These are phyloP conservation scores for Choristoneura rosaceana DNA, from an alignment of 2,888 invertebrate genomes.

Conservation along the genomic window DNA sequence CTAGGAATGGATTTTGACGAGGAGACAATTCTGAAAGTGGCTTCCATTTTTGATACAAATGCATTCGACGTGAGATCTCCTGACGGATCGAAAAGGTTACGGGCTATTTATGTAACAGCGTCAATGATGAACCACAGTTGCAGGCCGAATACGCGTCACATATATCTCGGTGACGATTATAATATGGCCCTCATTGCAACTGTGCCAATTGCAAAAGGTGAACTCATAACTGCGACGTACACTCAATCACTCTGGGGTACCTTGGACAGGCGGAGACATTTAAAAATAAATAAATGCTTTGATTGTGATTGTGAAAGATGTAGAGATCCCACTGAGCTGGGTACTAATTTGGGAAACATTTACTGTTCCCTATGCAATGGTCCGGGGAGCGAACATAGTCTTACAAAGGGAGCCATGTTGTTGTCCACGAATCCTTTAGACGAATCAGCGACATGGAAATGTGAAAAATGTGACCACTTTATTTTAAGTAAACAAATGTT, in stretches of 20 bases:
- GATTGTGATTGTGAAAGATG: constrained; percentile 89
- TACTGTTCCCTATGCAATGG: constrained; percentile 87
- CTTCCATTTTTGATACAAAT: constrained; percentile 90
- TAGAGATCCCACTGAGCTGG: constrained; percentile 88
- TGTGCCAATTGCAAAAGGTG: constrained; percentile 87
- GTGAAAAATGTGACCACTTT: constrained; percentile 86
- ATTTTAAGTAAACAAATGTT: constrained; percentile 86
- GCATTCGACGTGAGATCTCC: constrained; percentile 88
- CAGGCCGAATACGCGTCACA: constrained; percentile 89
- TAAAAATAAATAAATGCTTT: constrained; percentile 88
- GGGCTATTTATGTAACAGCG: constrained; percentile 88
- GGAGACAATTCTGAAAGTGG: constrained; percentile 85
- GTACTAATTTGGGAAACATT: constrained; percentile 87
- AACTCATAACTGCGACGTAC: constrained; percentile 88
- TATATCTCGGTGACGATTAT: constrained; percentile 86
- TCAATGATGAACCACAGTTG: constrained; percentile 91
- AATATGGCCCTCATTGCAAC: constrained; percentile 88
- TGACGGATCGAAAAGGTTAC: constrained; percentile 78
- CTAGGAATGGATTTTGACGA: constrained; percentile 84
- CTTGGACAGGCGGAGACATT: constrained; percentile 86
- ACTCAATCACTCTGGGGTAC: constrained; percentile 90
- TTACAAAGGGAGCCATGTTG: constrained; percentile 76
- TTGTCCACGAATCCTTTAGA: constrained; percentile 87
- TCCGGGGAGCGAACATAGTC: constrained; percentile 58
- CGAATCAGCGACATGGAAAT: constrained; percentile 86